Evolutionary conservation across 2,113 vertebrate genomes (phyloP).

Genomic region (Heterotis niloticus): DNA sequence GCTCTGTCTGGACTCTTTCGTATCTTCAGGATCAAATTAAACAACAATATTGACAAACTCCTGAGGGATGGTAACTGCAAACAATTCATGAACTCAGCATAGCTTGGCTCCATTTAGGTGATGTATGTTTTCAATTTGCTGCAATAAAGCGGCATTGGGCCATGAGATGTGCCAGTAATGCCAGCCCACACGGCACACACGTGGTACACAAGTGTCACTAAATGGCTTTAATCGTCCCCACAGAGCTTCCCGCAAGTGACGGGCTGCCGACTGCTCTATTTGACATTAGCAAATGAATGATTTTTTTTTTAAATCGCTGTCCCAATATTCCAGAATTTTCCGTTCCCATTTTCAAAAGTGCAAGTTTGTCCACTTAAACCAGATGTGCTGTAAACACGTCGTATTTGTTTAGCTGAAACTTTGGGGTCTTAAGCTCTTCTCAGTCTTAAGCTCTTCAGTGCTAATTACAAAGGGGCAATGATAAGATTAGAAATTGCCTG

Average conservation of each 20-base stretch:
- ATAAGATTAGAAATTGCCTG: slow-evolving; percentile 52
- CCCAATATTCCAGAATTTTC: neutral
- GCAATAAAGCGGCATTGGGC: neutral
- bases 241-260: slow-evolving; percentile 51
- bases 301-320: neutral
- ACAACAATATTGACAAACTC: neutral
- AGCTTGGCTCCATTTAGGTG: slow-evolving; percentile 20
- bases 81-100: neutral
- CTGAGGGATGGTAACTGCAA: neutral
- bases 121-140: slow-evolving; percentile 17
- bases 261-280: slow-evolving; percentile 29
- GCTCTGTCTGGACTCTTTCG: neutral
- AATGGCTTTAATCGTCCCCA: slow-evolving; percentile 50
- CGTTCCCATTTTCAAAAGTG: neutral
- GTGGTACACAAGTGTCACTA: neutral
- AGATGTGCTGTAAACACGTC: slow-evolving; percentile 3
- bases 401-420: slow-evolving; percentile 58
- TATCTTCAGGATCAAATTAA: slow-evolving; percentile 12
- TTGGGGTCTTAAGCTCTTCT: slow-evolving; percentile 43
- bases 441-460: slow-evolving; percentile 54
- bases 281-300: neutral
- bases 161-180: neutral
- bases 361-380: neutral
- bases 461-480: slow-evolving; percentile 51
- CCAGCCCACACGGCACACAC: neutral